Percentiles rank a stretch among this genome's conserved stretches.
These are phyloP conservation scores for Salpingus planirostris DNA, from an alignment of 2,888 invertebrate species.

Conservation along the genomic window DNA sequence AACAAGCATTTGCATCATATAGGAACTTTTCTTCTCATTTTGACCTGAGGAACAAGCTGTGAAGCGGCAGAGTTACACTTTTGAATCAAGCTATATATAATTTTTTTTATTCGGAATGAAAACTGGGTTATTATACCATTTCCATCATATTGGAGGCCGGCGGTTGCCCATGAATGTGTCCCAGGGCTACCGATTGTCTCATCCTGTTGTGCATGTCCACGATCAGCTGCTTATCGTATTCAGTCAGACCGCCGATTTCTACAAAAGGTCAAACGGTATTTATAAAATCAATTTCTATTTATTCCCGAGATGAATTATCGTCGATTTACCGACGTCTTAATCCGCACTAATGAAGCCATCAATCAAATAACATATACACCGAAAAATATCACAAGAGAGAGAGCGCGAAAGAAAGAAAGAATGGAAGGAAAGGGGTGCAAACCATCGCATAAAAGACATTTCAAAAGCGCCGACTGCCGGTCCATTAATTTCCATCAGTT, in stretches of 20 bases:
- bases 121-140: slow-evolving; percentile 50
- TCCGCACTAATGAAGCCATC: slow-evolving; percentile 10
- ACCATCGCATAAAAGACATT: slow-evolving; percentile 9
- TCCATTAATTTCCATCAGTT: slow-evolving; percentile 13
- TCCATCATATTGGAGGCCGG: slow-evolving; percentile 81
- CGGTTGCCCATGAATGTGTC: slow-evolving; percentile 67
- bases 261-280: too few relatives aligned
- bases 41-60: too few relatives aligned
- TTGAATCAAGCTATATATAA: too few relatives aligned
- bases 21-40: too few relatives aligned
- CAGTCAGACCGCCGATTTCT: slow-evolving; percentile 60
- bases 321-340: slow-evolving; percentile 12
- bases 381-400: too few relatives aligned
- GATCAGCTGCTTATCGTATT: slow-evolving; percentile 65
- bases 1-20: too few relatives aligned
- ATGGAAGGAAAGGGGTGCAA: too few relatives aligned
- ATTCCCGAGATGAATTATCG: slow-evolving; percentile 10
- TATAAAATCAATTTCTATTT: too few relatives aligned
- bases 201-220: slow-evolving; percentile 74
- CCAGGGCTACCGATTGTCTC: slow-evolving; percentile 69
- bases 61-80: too few relatives aligned
- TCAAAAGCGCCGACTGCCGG: slow-evolving; percentile 9
- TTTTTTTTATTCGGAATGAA: too few relatives aligned
- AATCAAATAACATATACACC: too few relatives aligned
- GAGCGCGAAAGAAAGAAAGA: too few relatives aligned